Conservation (phyloP, 2,888 invertebrate species). For the Crioceris asparagi region DNA sequence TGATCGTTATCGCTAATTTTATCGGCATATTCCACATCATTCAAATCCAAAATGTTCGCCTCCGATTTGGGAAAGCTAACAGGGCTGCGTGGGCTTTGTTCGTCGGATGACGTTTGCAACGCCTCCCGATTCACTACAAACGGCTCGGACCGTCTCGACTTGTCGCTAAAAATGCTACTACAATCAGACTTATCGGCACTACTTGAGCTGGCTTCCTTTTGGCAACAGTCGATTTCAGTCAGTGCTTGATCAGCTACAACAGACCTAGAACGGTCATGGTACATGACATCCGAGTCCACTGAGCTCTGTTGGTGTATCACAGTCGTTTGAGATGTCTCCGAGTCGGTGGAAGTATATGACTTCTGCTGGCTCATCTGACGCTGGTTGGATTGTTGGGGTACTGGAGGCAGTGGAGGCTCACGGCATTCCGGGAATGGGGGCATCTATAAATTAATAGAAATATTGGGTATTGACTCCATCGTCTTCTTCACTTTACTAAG, state of each 20-base stretch:
- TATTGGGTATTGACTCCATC: no score
- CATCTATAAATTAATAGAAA: no score
- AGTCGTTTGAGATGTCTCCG: constrained; percentile 26
- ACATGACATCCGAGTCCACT: constrained; percentile 35
- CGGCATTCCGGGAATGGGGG: no score
- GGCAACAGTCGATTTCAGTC: constrained; percentile 26
- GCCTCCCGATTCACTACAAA: constrained; percentile 29
- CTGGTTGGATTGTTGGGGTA: not conserved
- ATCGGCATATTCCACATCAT: constrained; percentile 48
- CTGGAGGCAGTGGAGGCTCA: not conserved
- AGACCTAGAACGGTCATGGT: constrained; percentile 28
- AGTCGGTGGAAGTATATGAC: constrained; percentile 32
- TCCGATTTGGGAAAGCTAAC: constrained; percentile 35
- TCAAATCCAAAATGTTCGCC: constrained; percentile 45
- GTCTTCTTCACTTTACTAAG: no score
- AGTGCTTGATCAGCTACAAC: no score
- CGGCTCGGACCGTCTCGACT: constrained; percentile 24
- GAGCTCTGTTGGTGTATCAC: constrained; percentile 32
- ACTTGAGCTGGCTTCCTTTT: constrained; percentile 42
- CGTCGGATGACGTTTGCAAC: constrained; percentile 25
- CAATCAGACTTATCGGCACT: constrained; percentile 13
- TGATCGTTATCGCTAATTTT: constrained; percentile 45
- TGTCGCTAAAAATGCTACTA: constrained; percentile 14
- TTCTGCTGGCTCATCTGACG: constrained; percentile 31
- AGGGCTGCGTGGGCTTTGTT: constrained; percentile 12